Conservation (phyloP, 1,140 invertebrate genomes). For the Reticulitermes speratus region DNA sequence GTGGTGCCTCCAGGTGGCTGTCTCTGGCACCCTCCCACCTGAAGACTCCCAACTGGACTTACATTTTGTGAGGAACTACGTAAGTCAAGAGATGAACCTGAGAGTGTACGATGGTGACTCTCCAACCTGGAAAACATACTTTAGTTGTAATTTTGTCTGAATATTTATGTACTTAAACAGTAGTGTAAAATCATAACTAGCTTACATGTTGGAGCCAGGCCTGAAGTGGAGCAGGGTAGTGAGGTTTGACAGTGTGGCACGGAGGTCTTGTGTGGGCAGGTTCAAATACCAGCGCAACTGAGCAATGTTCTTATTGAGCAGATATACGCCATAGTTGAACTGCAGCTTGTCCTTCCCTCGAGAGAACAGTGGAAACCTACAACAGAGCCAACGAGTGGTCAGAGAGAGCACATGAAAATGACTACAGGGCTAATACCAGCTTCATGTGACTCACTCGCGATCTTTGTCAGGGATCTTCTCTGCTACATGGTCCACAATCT, state of each 20-base stretch:
- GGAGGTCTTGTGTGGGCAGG: slow-evolving; percentile 65
- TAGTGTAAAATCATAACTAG: not conserved
- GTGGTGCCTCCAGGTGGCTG: not conserved
- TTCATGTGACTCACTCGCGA: slow-evolving; percentile 59
- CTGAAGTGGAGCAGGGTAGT: slow-evolving; percentile 58
- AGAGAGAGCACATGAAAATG: not conserved
- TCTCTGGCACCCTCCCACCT: not conserved
- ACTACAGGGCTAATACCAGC: slow-evolving; percentile 36
- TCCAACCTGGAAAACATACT: slow-evolving; percentile 44
- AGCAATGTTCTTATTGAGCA: slow-evolving; percentile 87
- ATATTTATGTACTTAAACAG: not conserved
- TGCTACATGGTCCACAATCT: slow-evolving; percentile 74
- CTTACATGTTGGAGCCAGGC: slow-evolving; percentile 37
- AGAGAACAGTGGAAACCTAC: slow-evolving; percentile 75
- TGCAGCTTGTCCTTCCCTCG: slow-evolving; percentile 71
- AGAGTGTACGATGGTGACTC: slow-evolving; percentile 50
- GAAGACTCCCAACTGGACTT: slow-evolving; percentile 41
- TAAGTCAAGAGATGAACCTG: slow-evolving; percentile 50
- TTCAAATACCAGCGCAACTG: slow-evolving; percentile 75
- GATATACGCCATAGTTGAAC: slow-evolving; percentile 80
- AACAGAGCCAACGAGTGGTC: slow-evolving; percentile 38
- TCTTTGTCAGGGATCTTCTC: slow-evolving; percentile 68
- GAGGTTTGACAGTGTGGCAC: slow-evolving; percentile 73
- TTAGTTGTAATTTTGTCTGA: not conserved
- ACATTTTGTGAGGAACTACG: slow-evolving; percentile 44